Evolutionary conservation across 2,797 vertebrate genomes (phyloP).

Genomic region (Melanotaenia trifasciata): DNA sequence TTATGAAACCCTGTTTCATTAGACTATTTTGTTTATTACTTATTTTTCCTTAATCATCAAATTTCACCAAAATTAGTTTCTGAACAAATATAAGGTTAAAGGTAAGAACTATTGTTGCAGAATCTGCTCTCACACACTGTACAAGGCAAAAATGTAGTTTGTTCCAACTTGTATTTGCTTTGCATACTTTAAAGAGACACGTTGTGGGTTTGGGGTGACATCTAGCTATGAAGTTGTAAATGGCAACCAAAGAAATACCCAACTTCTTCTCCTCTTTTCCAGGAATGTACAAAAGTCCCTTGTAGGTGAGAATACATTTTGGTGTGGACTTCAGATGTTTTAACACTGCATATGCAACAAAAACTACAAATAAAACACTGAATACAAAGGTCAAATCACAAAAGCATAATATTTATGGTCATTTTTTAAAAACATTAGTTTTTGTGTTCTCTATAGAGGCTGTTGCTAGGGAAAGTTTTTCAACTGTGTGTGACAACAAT

Average conservation of each 20-base stretch:
- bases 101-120: neutral
- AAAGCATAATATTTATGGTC: too few species aligned
- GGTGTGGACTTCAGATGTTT: neutral
- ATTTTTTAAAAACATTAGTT: too few species aligned
- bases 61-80: neutral
- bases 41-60: neutral
- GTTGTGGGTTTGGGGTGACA: neutral
- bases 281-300: too few species aligned
- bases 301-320: neutral
- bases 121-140: neutral
- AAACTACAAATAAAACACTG: too few species aligned
- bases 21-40: neutral
- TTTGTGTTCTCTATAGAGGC: neutral
- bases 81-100: neutral
- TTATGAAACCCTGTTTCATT: neutral
- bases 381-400: too few species aligned
- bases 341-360: too few species aligned
- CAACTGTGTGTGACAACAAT: neutral
- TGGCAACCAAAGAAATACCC: neutral
- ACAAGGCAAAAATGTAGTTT: neutral
- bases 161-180: neutral
- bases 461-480: neutral
- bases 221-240: neutral
- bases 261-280: neutral
- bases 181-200: neutral